Base-by-base conservation (phyloP, 2,888 invertebrate species). In the Anagyrus pseudococci region DNA sequence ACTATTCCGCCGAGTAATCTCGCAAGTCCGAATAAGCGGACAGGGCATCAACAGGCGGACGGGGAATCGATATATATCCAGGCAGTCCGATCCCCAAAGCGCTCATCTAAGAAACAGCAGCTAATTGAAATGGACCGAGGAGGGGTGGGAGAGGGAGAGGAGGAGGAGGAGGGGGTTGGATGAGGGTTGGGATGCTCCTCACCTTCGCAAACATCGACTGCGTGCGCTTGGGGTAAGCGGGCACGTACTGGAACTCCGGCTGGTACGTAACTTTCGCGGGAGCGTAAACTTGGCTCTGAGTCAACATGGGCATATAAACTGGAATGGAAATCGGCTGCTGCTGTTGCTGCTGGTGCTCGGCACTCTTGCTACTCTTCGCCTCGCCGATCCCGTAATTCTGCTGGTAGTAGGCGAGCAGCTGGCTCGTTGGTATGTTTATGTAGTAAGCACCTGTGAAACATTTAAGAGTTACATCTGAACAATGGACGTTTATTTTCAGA, bases 401-500 rank as follows among this genome's bases (percentile, higher is more conserved):
- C 15, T 75, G 74, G 61, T 78, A 78, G 61, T 78, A 78, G 1
- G 76, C 57, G 43, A 77, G 60, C 10, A 78, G 64, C 43, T 78
- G 76, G 52, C 70, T 71, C 72, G 72, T 74, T 3, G 79, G 78
- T 37, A 77, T 68, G 47, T 77, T 74, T 19, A 76, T 65, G 68
- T 76, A 78, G n/a, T 73, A 61, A 26, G 68, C 59, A 25, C 71
- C 79, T 79, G 62, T 15, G 63, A 67, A 4, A 29, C 29, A 29
- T 7, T 29, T 10, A 29, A 10, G 29, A 7, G 29, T 29, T n/a
- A n/a, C n/a, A n/a, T n/a, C n/a, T n/a, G n/a, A n/a, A n/a, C n/a
- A n/a, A n/a, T n/a, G n/a, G n/a, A n/a, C n/a, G n/a, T n/a, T n/a
- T n/a, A n/a, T n/a, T n/a, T n/a, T n/a, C n/a, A n/a, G n/a, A n/a